A percentile compares a stretch with the other conserved stretches of the same genome.
Evolutionary conservation across 2,888 invertebrate species (phyloP).

Genomic region (Therioaphis trifolii): DNA sequence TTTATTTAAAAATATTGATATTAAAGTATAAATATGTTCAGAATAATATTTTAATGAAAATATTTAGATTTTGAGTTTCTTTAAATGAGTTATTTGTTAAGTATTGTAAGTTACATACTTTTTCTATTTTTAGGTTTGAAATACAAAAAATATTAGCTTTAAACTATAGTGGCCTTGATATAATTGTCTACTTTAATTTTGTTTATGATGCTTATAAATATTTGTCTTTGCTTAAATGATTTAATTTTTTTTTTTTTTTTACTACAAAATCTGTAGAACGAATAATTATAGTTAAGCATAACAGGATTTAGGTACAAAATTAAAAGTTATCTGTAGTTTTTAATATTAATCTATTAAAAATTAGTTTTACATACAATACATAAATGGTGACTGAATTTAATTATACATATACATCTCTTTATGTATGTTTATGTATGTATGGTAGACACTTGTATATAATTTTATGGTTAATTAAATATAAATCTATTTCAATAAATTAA

Average conservation of each 20-base stretch:
- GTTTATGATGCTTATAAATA: constrained; percentile 25
- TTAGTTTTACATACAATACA: constrained; percentile 17
- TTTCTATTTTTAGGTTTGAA: constrained; percentile 37
- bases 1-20: neutral
- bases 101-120: constrained; percentile 7
- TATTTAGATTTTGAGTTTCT: constrained; percentile 42
- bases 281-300: constrained; percentile 7
- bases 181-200: neutral
- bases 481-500: constrained; percentile 21
- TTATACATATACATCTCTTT: constrained; percentile 8
- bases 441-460: constrained; percentile 22
- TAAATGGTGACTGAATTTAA: constrained; percentile 45
- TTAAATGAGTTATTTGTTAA: constrained; percentile 37
- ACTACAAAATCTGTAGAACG: neutral
- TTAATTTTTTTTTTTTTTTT: constrained; percentile 36
- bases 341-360: constrained; percentile 15
- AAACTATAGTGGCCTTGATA: neutral
- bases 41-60: neutral
- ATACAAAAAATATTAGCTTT: constrained; percentile 4
- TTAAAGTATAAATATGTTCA: constrained; percentile 9
- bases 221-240: constrained; percentile 28
- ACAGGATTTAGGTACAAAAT: constrained; percentile 37
- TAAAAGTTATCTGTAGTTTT: constrained; percentile 25
- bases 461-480: constrained; percentile 36
- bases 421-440: constrained; percentile 24